Evolutionary conservation across 2,113 vertebrate genomes (phyloP), one percentile per base, ranked within the genome.

Genomic region (Corydoras maculifer): DNA sequence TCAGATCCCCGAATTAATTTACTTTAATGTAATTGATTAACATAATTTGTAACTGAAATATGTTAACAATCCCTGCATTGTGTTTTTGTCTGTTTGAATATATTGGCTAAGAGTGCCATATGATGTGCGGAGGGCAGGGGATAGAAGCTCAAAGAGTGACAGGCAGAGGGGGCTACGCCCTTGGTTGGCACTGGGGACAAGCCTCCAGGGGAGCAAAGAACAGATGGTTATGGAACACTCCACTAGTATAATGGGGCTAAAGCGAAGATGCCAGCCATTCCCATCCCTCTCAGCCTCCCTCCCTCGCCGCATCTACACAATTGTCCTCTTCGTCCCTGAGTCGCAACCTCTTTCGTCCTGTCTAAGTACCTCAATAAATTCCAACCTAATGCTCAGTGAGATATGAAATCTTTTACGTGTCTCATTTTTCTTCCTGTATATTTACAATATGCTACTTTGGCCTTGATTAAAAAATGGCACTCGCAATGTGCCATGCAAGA

Each of bases 391-490:
- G 85, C 81, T 86, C 78, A 83, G 84, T 86, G 77, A 83, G 84
- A 86, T 88, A 90, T 88, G 85, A 89, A 84, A 88, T 90, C 87
- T 88, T 87, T 87, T 91, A 87, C 86, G 86, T 86, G 86, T 90
- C 85, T 84, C 86, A 84, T 91, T 91, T 87, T 85, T 88, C 86
- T 83, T 84, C 84, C 75, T 71, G 75, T 81, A 82, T 89, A 88
- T 88, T 90, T 90, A 88, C 88, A 87, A 90, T 86, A 84, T 80
- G 83, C 86, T 86, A 87, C 86, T 83, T 87, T 88, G 87, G 88
- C 87, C 88, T 89, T 90, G 88, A 90, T 91, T 90, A 90, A 87
- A 84, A 88, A 91, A 89, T 87, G 85, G 85, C 85, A 84, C 86
- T 88, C 79, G 76, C 35, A 43, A 81, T 81, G 81, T 76, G 70